Percentiles rank a stretch among this genome's conserved stretches.
Evolutionary conservation across 2,113 vertebrate genomes (phyloP).

Genomic region (Meleagris gallopavo): DNA sequence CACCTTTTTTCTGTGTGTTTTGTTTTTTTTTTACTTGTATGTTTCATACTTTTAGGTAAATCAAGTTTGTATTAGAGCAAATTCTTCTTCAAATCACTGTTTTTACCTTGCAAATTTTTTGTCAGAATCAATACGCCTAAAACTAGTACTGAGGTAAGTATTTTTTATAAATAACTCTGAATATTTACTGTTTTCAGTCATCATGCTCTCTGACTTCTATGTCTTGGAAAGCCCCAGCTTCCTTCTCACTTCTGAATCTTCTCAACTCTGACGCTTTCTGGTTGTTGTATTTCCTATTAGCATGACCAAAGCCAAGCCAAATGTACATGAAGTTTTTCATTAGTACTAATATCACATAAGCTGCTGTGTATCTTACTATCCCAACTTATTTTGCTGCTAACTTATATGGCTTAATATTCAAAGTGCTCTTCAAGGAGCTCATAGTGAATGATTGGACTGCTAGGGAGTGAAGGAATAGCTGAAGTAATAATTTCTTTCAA

Average conservation of each 20-base stretch:
- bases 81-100: neutral
- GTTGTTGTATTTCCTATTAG: neutral
- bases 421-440: neutral
- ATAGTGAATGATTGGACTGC: accelerated
- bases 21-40: neutral
- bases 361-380: neutral
- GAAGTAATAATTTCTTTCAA: neutral
- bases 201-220: neutral
- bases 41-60: neutral
- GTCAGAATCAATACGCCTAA: neutral
- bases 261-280: neutral
- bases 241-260: conserved; percentile 11
- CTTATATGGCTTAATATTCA: neutral
- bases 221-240: conserved; percentile 34
- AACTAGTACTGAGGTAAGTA: neutral
- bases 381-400: neutral
- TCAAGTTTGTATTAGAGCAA: neutral
- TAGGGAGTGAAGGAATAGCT: neutral
- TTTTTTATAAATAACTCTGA: conserved; percentile 9
- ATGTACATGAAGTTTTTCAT: neutral
- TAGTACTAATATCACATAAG: neutral
- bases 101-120: neutral
- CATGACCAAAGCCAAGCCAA: neutral
- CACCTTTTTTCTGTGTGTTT: neutral
- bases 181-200: conserved; percentile 2